These are phyloP conservation scores for Platichthys flesus DNA, from an alignment of 2,113 vertebrate genomes.

Conservation along the genomic window DNA sequence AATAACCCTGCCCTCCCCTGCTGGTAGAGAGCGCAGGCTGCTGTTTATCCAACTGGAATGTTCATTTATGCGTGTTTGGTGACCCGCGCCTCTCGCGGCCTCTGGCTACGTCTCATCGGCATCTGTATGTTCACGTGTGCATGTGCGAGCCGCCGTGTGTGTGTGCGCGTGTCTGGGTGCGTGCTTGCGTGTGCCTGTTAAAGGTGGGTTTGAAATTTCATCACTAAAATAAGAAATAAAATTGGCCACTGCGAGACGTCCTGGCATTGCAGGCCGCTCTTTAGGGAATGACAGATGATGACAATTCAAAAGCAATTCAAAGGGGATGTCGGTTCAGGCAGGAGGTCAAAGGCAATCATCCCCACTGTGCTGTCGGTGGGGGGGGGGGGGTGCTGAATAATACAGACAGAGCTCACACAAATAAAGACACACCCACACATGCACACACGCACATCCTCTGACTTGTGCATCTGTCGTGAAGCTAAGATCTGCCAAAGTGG, in stretches of 20 bases:
- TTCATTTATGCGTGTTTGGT: constrained; percentile 71
- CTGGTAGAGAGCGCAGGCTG: constrained; percentile 58
- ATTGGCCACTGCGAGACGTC: constrained; percentile 49
- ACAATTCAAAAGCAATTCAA: constrained; percentile 79
- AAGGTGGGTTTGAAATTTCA: constrained; percentile 62
- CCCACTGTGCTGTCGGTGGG: constrained; percentile 54
- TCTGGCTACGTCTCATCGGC: constrained; percentile 54
- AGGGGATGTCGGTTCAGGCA: constrained; percentile 69
- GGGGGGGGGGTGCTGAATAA: constrained; percentile 59
- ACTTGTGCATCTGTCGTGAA: constrained; percentile 68
- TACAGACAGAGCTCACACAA: constrained; percentile 43
- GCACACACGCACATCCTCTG: constrained; percentile 50
- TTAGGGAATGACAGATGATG: constrained; percentile 77
- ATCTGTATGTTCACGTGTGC: constrained; percentile 21
- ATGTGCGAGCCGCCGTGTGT: neutral
- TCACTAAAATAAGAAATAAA: constrained; percentile 63
- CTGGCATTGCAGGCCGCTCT: constrained; percentile 45
- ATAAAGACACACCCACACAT: constrained; percentile 42
- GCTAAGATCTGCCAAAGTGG: constrained; percentile 63
- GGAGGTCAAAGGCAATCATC: constrained; percentile 80
- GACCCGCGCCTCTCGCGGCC: constrained; percentile 57
- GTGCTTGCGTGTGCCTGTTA: constrained; percentile 14
- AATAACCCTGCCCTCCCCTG: constrained; percentile 61
- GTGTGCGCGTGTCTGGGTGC: constrained; percentile 1
- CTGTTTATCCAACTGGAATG: constrained; percentile 78